Base-by-base conservation (phyloP, 2,113 vertebrate species). In the Cygnus atratus region DNA sequence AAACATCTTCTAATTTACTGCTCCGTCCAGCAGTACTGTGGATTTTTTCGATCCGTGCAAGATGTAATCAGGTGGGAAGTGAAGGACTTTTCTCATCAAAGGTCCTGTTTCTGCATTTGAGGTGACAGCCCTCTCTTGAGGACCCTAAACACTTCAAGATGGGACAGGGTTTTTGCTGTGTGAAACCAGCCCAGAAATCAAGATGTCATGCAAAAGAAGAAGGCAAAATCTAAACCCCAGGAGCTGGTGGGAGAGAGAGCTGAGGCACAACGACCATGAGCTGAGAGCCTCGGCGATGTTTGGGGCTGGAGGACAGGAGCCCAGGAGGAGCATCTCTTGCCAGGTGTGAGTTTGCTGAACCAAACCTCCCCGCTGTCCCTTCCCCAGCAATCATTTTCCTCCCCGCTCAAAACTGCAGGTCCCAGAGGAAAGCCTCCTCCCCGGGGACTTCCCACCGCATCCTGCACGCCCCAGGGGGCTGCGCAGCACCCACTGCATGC, bases 1-100 rank as follows among this genome's bases (percentile, higher is more conserved):
- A 41, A 88, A 58, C 22, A 44, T 5, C 79, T 74, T 91, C 84
- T 83, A 33, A 95, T 91, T 93, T 94, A 84, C 63, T 71, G 9
- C 55, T 62, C 89, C 67, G 55, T 39, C 90, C 75, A 50, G 55
- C 10, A 62, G 58, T 5, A 46, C 20, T 18, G 29, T 61, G 58
- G 71, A 44, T 9, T 75, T 65, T 61, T 74, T 37, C 13, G 1
- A 24, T 55, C 58, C 71, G 35, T 48, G 50, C 31, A 14, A 63
- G 79, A 81, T 39, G 46, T 86, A 80, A 88, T 84, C 57, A 80
- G 28, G 50, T 55, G 37, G 37, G 59, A 90, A 92, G 41, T 20
- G 46, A 80, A 62, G 72, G 28, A 62, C 33, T 76, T 77, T 70
- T 65, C 54, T 43, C 76, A 88, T 3, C 59, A 78, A 70, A 54